These are phyloP conservation scores for Eupelmus urozonus DNA, from an alignment of 2,888 invertebrate genomes.

Conservation along the genomic window DNA sequence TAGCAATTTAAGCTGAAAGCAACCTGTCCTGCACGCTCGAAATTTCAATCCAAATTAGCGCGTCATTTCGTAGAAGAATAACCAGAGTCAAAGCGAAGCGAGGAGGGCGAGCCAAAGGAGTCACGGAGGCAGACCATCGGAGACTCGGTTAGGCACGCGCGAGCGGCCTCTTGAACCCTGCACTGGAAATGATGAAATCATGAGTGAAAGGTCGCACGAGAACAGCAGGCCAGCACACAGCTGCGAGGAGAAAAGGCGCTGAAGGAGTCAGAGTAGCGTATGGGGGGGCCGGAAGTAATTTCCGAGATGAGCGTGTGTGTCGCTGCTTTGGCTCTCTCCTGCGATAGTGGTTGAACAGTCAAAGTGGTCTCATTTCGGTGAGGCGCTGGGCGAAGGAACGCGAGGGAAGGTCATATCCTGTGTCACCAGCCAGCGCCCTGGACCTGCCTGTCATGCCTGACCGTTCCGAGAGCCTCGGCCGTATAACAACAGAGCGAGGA, in stretches of 20 bases:
- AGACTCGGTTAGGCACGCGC: constrained; percentile 13
- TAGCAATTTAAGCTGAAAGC: constrained; percentile 9
- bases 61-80: constrained; percentile 12
- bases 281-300: constrained; percentile 76
- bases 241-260: constrained; percentile 59
- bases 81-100: neutral
- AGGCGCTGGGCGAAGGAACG: constrained; percentile 29
- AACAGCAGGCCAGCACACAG: neutral
- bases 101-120: no score
- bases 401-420: constrained; percentile 75
- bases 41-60: constrained; percentile 47
- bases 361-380: constrained; percentile 76
- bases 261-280: constrained; percentile 62
- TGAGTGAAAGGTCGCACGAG: constrained; percentile 22
- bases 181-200: constrained; percentile 46
- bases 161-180: constrained; percentile 47
- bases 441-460: constrained; percentile 57
- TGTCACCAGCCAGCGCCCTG: constrained; percentile 62
- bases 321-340: no score
- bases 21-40: neutral
- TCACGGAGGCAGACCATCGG: neutral
- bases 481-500: constrained; percentile 51
- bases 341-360: constrained; percentile 77
- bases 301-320: constrained; percentile 73
- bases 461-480: constrained; percentile 61